Conservation (phyloP, 1,140 invertebrate genomes). For the Colletes gigas region DNA sequence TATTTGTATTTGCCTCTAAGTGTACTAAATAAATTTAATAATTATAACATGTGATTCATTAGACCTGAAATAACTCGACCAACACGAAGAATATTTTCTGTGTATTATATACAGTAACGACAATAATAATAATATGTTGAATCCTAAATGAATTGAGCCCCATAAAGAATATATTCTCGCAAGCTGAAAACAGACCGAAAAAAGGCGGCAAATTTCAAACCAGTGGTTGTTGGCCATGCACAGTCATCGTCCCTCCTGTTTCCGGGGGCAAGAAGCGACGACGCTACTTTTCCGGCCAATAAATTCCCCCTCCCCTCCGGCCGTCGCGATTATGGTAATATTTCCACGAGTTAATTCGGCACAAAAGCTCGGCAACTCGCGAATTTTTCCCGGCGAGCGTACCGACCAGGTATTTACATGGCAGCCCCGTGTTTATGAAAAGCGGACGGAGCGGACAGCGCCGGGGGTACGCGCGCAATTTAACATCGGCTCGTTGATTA, state of each 20-base stretch:
- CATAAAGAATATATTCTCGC: too few relatives aligned
- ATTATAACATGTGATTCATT: too few relatives aligned
- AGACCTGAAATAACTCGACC: too few relatives aligned
- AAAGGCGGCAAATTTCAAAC: too few relatives aligned
- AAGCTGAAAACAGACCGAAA: too few relatives aligned
- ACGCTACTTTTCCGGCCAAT: conserved; percentile 23
- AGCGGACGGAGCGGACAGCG: conserved; percentile 23
- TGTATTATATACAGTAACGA: too few relatives aligned
- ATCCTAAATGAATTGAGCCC: too few relatives aligned
- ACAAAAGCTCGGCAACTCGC: background rate
- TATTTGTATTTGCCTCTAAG: too few relatives aligned
- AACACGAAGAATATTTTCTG: too few relatives aligned
- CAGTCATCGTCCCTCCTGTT: background rate
- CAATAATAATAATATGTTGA: too few relatives aligned
- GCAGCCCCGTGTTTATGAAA: conserved; percentile 49
- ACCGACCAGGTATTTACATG: conserved; percentile 47
- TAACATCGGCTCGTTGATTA: conserved; percentile 64
- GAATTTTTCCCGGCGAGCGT: background rate
- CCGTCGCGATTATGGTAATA: background rate
- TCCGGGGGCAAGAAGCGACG: background rate
- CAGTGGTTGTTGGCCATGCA: too few relatives aligned
- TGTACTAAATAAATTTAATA: too few relatives aligned
- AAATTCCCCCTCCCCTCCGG: background rate
- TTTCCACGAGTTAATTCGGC: conserved; percentile 32
- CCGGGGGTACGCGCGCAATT: conserved; percentile 40